Conservation (phyloP, 53 echinoderm and acorn worm genomes). For the Actinopyga echinites region DNA sequence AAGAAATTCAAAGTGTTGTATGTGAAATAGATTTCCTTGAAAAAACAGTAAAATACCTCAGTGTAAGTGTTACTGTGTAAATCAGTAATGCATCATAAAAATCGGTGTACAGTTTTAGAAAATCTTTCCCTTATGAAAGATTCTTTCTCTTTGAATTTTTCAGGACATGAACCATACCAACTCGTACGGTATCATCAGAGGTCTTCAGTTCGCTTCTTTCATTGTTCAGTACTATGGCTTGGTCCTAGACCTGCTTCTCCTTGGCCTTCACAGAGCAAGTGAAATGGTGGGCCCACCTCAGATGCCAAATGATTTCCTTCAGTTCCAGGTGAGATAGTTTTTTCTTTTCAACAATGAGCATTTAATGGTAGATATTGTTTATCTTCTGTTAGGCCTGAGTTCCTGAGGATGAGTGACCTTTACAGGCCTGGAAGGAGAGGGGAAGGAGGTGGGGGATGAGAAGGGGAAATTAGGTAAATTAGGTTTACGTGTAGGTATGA, state of each 20-base stretch:
- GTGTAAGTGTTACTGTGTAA: too few species aligned
- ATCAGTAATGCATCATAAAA: too few species aligned
- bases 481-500: too few species aligned
- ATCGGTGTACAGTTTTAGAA: too few species aligned
- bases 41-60: too few species aligned
- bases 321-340: conserved; percentile 74
- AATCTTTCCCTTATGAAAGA: too few species aligned
- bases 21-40: too few species aligned
- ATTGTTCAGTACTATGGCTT: conserved; percentile 98
- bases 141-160: background rate
- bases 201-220: conserved; percentile 99
- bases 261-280: conserved; percentile 98
- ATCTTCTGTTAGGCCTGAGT: background rate
- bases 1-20: too few species aligned
- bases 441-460: too few species aligned
- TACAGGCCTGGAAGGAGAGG: too few species aligned
- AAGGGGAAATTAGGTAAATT: too few species aligned
- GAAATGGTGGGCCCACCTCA: conserved; percentile 98
- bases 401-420: too few species aligned
- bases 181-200: conserved; percentile 94
- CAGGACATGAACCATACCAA: conserved; percentile 99
- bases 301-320: conserved; percentile 98
- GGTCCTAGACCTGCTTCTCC: conserved; percentile 82
- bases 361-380: background rate
- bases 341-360: background rate